These are phyloP conservation scores for Lacerta bilineata DNA, from an alignment of 2,797 vertebrate species.

Conservation along the genomic window DNA sequence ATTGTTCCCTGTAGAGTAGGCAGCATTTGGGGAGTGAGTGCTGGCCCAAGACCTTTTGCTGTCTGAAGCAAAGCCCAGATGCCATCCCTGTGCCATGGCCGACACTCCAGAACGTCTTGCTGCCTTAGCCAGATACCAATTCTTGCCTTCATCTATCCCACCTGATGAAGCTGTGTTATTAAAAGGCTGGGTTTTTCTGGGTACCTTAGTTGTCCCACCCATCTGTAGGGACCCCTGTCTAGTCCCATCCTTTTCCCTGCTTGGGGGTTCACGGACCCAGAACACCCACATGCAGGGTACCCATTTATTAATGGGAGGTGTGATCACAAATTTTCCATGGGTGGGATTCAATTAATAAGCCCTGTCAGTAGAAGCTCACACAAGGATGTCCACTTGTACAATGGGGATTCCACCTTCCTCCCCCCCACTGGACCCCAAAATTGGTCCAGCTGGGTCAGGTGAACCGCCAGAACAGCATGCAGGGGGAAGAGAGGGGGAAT, in stretches of 20 bases:
- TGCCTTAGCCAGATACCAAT: not conserved
- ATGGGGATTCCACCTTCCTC: too few relatives aligned
- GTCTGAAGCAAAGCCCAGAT: not conserved
- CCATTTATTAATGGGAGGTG: not conserved
- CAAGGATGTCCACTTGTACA: too few relatives aligned
- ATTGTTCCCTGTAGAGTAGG: too few relatives aligned
- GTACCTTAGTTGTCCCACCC: not conserved
- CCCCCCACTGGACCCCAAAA: too few relatives aligned
- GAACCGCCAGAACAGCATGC: too few relatives aligned
- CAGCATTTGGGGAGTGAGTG: not conserved
- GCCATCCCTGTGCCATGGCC: not conserved
- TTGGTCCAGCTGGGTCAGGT: too few relatives aligned
- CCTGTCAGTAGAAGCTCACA: too few relatives aligned
- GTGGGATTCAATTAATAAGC: too few relatives aligned
- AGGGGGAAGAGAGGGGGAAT: too few relatives aligned
- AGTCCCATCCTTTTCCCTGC: not conserved
- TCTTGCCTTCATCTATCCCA: not conserved
- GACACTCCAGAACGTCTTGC: not conserved
- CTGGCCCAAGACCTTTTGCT: not conserved
- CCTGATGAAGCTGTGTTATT: not conserved
- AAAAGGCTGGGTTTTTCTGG: not conserved
- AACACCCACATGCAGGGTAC: not conserved
- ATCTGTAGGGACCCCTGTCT: not conserved
- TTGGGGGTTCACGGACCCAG: too few relatives aligned
- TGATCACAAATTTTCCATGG: slow-evolving; percentile 37